A percentile compares a stretch with the other conserved stretches of the same genome.
phyloP scores from a whole-genome alignment of 2,797 vertebrate genomes.

The Macropus fuliginosus region DNA sequence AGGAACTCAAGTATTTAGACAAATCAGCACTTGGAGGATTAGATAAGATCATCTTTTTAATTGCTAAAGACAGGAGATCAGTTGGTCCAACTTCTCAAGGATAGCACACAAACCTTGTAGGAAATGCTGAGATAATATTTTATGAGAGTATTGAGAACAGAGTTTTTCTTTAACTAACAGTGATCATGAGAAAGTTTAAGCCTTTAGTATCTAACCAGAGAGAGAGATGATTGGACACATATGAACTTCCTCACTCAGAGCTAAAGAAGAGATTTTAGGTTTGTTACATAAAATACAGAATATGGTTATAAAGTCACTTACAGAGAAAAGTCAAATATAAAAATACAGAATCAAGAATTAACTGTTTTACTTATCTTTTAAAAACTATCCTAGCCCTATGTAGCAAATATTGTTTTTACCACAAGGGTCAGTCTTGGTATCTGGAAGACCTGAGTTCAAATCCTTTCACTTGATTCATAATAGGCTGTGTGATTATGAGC shows the following conservation, averaged over 20 bases:
- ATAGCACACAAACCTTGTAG: not conserved
- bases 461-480: not conserved
- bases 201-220: too few relatives aligned
- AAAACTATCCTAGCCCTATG: not conserved
- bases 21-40: not conserved
- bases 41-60: not conserved
- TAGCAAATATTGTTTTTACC: not conserved
- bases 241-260: too few relatives aligned
- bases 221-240: too few relatives aligned
- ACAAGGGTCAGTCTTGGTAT: not conserved
- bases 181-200: not conserved
- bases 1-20: not conserved
- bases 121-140: not conserved
- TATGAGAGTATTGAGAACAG: not conserved
- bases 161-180: not conserved
- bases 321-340: not conserved
- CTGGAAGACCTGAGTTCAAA: not conserved
- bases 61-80: not conserved
- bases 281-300: too few relatives aligned
- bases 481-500: not conserved
- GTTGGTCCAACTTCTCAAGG: not conserved
- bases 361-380: not conserved
- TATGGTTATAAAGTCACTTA: not conserved
- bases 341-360: not conserved
- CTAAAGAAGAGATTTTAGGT: not conserved